phyloP scores from a whole-genome alignment of 2,888 invertebrate species.

The Aleiodes testaceus region DNA sequence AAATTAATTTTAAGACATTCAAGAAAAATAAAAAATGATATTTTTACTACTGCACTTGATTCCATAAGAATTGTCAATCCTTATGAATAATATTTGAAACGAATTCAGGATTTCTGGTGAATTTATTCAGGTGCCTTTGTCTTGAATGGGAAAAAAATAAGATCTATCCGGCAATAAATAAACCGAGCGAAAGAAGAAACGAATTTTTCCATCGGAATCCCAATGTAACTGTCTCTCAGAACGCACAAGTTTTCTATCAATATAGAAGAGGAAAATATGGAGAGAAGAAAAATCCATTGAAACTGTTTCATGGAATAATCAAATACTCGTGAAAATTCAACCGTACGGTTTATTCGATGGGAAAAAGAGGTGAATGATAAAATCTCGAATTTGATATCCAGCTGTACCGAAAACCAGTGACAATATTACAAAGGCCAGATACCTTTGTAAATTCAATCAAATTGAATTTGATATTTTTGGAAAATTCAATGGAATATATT shows the following conservation, averaged over 20 bases:
- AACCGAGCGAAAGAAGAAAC: conserved; percentile 16
- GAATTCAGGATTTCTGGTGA: no score
- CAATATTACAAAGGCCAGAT: conserved; percentile 22
- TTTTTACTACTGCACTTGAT: no score
- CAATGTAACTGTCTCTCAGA: neutral
- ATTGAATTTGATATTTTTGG: conserved; percentile 11
- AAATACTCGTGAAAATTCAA: conserved; percentile 6
- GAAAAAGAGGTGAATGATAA: conserved; percentile 10
- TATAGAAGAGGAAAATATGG: neutral
- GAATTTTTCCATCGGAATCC: no score
- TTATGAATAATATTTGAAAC: conserved; percentile 6
- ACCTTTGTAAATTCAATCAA: conserved; percentile 25
- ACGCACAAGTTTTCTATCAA: neutral
- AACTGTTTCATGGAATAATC: neutral
- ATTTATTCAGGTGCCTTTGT: neutral
- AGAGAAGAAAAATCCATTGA: neutral
- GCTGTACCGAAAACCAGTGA: neutral
- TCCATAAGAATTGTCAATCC: neutral
- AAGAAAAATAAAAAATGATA: no score
- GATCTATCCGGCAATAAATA: conserved; percentile 34
- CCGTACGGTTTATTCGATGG: neutral
- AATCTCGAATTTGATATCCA: conserved; percentile 14
- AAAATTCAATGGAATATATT: conserved; percentile 3
- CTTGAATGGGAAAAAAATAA: conserved; percentile 19
- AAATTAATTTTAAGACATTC: no score